phyloP scores from a whole-genome alignment of 92 coral and sea anemone species.

The Micromussa lordhowensis region DNA sequence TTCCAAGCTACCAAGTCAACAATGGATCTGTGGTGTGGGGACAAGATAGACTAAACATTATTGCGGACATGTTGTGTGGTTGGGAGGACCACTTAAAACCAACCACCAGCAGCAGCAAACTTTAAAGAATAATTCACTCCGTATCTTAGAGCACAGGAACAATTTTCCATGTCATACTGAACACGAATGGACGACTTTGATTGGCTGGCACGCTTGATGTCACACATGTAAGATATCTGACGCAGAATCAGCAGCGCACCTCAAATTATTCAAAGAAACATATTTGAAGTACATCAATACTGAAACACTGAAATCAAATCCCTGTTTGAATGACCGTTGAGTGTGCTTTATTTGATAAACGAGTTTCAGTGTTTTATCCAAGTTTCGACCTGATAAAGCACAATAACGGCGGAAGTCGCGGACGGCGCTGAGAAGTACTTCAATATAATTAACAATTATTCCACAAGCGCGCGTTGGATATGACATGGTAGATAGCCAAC shows the following conservation, averaged over 20 bases:
- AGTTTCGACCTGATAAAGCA: no score
- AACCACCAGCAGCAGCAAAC: slow-evolving; percentile 2
- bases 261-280: neutral
- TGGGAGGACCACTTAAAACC: slow-evolving; percentile 81
- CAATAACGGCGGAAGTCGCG: no score
- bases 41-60: slow-evolving; percentile 92
- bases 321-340: neutral
- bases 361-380: neutral
- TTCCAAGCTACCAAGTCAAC: slow-evolving; percentile 97
- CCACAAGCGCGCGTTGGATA: no score
- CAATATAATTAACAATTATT: no score
- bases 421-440: no score
- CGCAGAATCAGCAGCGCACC: neutral
- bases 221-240: neutral
- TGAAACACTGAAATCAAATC: no score
- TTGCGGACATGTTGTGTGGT: slow-evolving; percentile 93
- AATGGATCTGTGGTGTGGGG: slow-evolving; percentile 95
- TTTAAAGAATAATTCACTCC: slow-evolving; percentile 6
- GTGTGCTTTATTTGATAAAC: neutral
- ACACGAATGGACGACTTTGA: neutral
- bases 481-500: no score
- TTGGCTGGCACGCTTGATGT: neutral
- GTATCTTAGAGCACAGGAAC: neutral
- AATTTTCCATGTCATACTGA: neutral
- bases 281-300: no score